phyloP scores from a whole-genome alignment of 1,140 invertebrate genomes.

The Drosophila subobscura region DNA sequence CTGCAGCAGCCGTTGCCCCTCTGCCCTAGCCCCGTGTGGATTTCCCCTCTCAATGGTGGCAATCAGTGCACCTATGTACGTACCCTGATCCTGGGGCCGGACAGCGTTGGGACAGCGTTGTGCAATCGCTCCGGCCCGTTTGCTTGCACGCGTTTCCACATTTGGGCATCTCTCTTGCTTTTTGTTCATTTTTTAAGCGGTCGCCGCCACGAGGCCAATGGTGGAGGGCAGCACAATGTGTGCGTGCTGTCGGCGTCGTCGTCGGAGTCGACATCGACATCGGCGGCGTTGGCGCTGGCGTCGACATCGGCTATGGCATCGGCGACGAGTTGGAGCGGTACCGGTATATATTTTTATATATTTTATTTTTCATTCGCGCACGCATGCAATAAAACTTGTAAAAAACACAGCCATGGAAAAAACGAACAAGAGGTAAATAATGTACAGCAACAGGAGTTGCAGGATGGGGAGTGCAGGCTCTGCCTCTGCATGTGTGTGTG shows the following conservation, averaged over 20 bases:
- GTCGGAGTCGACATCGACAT: constrained; percentile 6
- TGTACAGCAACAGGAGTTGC: constrained; percentile 52
- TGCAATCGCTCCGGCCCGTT: constrained; percentile 73
- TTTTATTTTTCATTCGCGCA: constrained; percentile 82
- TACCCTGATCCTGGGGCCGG: constrained; percentile 55
- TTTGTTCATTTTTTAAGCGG: constrained; percentile 78
- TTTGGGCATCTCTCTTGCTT: constrained; percentile 80
- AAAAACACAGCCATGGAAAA: constrained; percentile 68
- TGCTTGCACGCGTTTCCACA: constrained; percentile 75
- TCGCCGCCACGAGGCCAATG: constrained; percentile 51
- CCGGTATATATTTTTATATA: constrained; percentile 82
- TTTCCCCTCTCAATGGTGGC: constrained; percentile 36
- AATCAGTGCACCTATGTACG: constrained; percentile 76
- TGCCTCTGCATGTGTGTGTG: neutral
- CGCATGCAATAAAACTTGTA: constrained; percentile 80
- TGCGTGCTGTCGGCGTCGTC: constrained; percentile 2
- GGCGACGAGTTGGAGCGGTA: constrained; percentile 71
- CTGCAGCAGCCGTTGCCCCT: constrained; percentile 10
- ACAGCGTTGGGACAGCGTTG: constrained; percentile 34
- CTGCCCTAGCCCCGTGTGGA: neutral
- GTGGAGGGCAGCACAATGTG: constrained; percentile 15
- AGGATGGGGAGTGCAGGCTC: constrained; percentile 1
- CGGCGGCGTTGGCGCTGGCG: constrained; percentile 3
- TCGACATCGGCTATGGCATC: constrained; percentile 7
- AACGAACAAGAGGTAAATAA: constrained; percentile 80